Percentiles rank a stretch among this genome's conserved stretches.
phyloP scores from a whole-genome alignment of 2,888 invertebrate species.

The Ochropacha duplaris region DNA sequence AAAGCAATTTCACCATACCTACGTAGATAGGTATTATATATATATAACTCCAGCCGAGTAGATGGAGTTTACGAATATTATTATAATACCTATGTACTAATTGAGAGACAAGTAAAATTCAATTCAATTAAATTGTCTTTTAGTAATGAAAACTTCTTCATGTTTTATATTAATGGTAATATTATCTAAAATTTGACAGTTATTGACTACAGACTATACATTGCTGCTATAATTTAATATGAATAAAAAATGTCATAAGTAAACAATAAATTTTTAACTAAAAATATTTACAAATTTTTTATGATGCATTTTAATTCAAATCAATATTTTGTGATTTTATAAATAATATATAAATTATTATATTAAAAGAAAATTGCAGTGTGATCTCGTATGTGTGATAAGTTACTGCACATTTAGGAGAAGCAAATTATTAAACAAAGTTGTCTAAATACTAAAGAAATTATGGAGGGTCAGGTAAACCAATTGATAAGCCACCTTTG shows the following conservation, averaged over 20 bases:
- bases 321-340: background rate
- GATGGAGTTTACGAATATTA: no score
- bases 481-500: background rate
- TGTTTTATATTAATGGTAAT: background rate
- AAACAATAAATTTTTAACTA: constrained; percentile 9
- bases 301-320: constrained; percentile 9
- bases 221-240: background rate
- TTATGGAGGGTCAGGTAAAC: background rate
- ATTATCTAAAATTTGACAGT: background rate
- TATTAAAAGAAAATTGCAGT: constrained; percentile 13
- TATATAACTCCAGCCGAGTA: no score
- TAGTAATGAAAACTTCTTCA: no score
- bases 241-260: constrained; percentile 2
- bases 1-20: no score
- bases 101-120: no score
- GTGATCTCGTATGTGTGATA: background rate
- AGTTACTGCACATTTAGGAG: background rate
- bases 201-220: background rate
- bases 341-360: background rate
- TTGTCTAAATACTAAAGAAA: background rate
- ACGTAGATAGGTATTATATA: no score
- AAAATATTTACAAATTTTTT: constrained; percentile 18
- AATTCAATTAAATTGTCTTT: no score
- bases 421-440: background rate
- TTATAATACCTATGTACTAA: no score